Conservation (phyloP, 2,888 invertebrate genomes). For the Clistopyga incitator region DNA sequence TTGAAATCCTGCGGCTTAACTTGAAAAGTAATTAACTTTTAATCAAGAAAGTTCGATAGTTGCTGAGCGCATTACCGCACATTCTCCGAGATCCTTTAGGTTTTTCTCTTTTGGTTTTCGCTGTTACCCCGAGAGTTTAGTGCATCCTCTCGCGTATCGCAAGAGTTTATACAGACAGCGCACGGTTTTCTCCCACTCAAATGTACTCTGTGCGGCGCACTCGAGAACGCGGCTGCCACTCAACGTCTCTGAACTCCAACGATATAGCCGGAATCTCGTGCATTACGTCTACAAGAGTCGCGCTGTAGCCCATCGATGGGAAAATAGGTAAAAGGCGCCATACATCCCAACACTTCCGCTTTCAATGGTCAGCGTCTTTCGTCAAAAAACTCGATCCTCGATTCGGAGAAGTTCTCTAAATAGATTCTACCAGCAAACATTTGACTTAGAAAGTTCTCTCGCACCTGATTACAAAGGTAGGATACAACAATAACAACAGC, state of each 20-base stretch:
- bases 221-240: constrained; percentile 73
- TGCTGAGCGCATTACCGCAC: constrained; percentile 66
- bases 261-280: constrained; percentile 71
- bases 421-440: background rate
- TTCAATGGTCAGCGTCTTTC: constrained; percentile 35
- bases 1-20: constrained; percentile 80
- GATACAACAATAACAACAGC: no score
- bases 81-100: constrained; percentile 53
- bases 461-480: background rate
- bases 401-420: background rate
- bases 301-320: constrained; percentile 44
- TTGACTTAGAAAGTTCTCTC: background rate
- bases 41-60: constrained; percentile 80
- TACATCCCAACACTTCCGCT: constrained; percentile 6
- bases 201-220: constrained; percentile 53
- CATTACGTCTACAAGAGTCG: constrained; percentile 67
- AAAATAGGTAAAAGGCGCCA: constrained; percentile 47
- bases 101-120: constrained; percentile 44
- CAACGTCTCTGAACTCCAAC: constrained; percentile 76
- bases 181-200: constrained; percentile 22
- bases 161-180: constrained; percentile 25
- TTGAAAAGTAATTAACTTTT: constrained; percentile 81
- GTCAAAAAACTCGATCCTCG: background rate
- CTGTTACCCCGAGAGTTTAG: constrained; percentile 35
- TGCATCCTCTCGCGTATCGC: constrained; percentile 42